Base-by-base conservation (phyloP, 2,113 vertebrate genomes). In the Apodemus sylvaticus region DNA sequence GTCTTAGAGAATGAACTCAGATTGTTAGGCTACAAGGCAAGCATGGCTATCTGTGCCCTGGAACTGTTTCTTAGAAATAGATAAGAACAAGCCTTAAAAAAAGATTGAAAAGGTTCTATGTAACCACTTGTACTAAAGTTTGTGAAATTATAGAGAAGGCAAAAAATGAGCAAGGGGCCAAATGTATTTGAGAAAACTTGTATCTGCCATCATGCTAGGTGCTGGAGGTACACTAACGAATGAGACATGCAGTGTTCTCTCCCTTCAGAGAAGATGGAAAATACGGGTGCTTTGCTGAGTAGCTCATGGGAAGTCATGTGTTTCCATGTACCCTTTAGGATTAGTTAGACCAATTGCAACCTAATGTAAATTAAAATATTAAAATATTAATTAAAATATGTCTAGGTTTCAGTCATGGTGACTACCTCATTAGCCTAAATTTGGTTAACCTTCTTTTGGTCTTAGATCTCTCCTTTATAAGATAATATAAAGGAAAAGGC, bases 41-140 rank as follows among this genome's bases (percentile, higher is more conserved):
- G 31, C 10, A 60, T 19, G 5, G 17, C 19, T 66, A 86, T 48
- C 42, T 51, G 11, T 51, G 20, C 31, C 6, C 17, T n/a, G 86
- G 19, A 91, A 51, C 31, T 92, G n/a, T 91, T 64, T 95, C 91
- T 68, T 86, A 78, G 53, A 82, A 92, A 53, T n/a, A 76, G 92
- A 45, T n/a, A 82, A 94, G 64, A 48, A 64, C 7, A 90, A 13
- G 5, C 86, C 89, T 34, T 10, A 34, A 78, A 88, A 76, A 53
- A 60, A 68, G 48, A 73, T 60, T 42, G 34, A 34, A 94, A 94
- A 81, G 48, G 17, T 62, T 26, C 51, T 82, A 76, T 86, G 74
- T 86, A n/a, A 79, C 48, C 36, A 8, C 53, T n/a, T 71, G 42
- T 17, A 74, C 55, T 92, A 26, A 31, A 74, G 60, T 26, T 51